phyloP scores from a whole-genome alignment of 2,113 vertebrate species.

The Dissostichus mawsoni region DNA sequence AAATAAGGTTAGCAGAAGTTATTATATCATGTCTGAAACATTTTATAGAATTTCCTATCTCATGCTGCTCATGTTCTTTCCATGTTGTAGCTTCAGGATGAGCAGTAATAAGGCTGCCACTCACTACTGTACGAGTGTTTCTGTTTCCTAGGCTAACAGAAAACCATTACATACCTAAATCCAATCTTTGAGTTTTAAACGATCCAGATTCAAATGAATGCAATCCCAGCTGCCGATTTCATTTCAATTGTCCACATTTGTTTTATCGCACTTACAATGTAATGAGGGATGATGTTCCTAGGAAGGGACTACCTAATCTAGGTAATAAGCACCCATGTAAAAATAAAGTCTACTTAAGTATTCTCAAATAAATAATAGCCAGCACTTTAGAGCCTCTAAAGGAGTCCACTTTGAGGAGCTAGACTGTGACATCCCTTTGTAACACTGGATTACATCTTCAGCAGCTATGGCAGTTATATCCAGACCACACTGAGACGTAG shows the following conservation, averaged over 20 bases:
- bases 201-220: not conserved
- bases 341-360: not conserved
- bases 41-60: not conserved
- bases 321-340: not conserved
- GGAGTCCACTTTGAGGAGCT: conserved; percentile 3
- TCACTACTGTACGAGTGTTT: not conserved
- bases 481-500: not conserved
- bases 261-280: not conserved
- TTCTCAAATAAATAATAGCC: not conserved
- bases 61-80: not conserved
- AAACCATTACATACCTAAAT: too few species aligned
- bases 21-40: not conserved
- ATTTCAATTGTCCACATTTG: not conserved
- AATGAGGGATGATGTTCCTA: not conserved
- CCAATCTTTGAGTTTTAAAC: not conserved
- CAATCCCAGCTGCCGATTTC: not conserved
- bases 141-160: not conserved
- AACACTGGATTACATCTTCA: not conserved
- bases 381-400: not conserved
- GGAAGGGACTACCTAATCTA: not conserved
- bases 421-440: conserved; percentile 4
- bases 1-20: not conserved
- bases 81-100: conserved; percentile 2
- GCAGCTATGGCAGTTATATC: not conserved
- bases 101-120: not conserved